Percentiles rank a stretch among this genome's conserved stretches.
Evolutionary conservation across 2,888 invertebrate species (phyloP).

Genomic region (Girardia tigrina): DNA sequence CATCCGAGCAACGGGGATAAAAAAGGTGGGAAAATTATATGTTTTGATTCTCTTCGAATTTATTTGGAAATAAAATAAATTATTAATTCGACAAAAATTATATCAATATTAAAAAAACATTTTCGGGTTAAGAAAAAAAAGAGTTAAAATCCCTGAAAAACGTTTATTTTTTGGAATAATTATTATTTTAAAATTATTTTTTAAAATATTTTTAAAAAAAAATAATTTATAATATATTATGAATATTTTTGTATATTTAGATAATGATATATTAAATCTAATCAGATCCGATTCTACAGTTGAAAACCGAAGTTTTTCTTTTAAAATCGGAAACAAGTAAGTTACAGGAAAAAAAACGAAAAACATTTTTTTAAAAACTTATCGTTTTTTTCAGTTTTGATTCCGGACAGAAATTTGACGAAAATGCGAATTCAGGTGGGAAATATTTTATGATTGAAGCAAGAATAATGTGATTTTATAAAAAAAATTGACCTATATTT

Average conservation of each 20-base stretch:
- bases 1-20: background rate
- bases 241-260: background rate
- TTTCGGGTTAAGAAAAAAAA: background rate
- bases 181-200: background rate
- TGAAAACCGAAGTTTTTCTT: background rate
- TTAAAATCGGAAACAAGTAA: background rate
- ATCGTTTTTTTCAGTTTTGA: background rate
- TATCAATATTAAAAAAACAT: background rate
- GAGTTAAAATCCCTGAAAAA: background rate
- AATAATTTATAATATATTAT: background rate
- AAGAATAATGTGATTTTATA: no score
- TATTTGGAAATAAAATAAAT: conserved; percentile 5
- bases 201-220: background rate
- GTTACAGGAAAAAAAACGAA: background rate
- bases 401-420: background rate
- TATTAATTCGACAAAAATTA: background rate
- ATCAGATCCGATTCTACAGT: background rate
- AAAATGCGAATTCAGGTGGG: background rate
- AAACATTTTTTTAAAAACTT: background rate
- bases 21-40: background rate
- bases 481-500: no score
- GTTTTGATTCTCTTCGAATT: no score
- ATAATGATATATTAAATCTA: background rate
- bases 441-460: background rate
- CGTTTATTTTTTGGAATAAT: background rate